Evolutionary conservation across 1,140 invertebrate genomes (phyloP).

Genomic region (Bombus pascuorum): DNA sequence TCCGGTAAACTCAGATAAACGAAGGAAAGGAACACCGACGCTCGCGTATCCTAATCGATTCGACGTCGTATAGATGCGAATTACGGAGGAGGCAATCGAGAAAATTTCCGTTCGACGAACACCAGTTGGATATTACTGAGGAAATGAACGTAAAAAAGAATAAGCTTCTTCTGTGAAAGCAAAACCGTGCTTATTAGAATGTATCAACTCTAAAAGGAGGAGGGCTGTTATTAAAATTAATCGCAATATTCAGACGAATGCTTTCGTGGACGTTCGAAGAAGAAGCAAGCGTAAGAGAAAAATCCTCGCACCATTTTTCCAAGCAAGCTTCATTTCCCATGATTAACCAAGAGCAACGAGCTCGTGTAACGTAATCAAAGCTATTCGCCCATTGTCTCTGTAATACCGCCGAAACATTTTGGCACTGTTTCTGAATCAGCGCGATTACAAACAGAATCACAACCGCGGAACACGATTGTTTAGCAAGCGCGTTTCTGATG

Average conservation of each 20-base stretch:
- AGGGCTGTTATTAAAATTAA: not conserved
- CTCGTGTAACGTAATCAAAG: conserved; percentile 4
- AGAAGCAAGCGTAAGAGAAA: not conserved
- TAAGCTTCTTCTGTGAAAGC: too few relatives aligned
- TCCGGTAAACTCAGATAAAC: conserved; percentile 53
- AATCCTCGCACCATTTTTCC: not conserved
- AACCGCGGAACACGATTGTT: conserved; percentile 33
- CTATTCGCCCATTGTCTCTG: not conserved
- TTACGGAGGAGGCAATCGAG: not conserved
- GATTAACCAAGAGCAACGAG: conserved; percentile 7
- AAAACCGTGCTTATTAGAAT: not conserved
- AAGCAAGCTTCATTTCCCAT: not conserved
- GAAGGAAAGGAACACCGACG: conserved; percentile 50
- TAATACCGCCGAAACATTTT: conserved; percentile 31
- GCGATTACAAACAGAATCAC: conserved; percentile 35
- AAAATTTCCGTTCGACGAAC: not conserved
- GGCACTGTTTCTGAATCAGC: conserved; percentile 48
- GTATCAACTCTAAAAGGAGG: not conserved
- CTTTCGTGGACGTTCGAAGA: not conserved
- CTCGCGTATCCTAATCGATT: conserved; percentile 38
- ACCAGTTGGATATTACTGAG: not conserved
- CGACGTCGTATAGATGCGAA: not conserved
- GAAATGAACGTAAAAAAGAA: not conserved
- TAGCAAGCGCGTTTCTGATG: conserved; percentile 50
- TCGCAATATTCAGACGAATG: not conserved